phyloP scores from a whole-genome alignment of 2,888 invertebrate species.

The Cataglyphis albicans region DNA sequence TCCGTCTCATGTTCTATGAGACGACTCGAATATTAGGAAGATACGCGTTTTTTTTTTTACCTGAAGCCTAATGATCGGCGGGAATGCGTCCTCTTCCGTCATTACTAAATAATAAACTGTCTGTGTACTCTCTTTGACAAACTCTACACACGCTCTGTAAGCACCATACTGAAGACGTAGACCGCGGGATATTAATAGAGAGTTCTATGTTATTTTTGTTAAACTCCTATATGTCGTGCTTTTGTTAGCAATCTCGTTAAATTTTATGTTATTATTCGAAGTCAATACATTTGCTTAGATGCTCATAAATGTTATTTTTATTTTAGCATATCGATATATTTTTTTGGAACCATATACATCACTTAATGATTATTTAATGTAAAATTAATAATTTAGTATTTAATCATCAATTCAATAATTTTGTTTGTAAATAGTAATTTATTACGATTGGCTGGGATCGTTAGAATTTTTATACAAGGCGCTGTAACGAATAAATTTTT shows the following conservation, averaged over 20 bases:
- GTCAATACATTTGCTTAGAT: background rate
- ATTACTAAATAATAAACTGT: slow-evolving; percentile 80
- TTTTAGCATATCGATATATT: background rate
- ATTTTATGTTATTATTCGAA: slow-evolving; percentile 3
- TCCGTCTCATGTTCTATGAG: background rate
- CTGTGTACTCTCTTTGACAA: slow-evolving; percentile 76
- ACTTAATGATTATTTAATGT: background rate
- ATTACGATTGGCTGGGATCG: background rate
- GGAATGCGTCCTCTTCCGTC: slow-evolving; percentile 79
- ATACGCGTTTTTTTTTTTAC: slow-evolving; percentile 64
- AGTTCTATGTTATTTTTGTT: slow-evolving; percentile 70
- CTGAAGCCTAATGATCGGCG: slow-evolving; percentile 81
- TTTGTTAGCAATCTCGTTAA: slow-evolving; percentile 35
- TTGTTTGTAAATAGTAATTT: slow-evolving; percentile 23
- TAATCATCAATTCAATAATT: slow-evolving; percentile 2
- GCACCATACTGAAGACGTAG: slow-evolving; percentile 79
- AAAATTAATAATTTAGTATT: slow-evolving; percentile 3
- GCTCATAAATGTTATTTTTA: slow-evolving; percentile 11
- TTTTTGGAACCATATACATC: background rate
- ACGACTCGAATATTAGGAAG: slow-evolving; percentile 1
- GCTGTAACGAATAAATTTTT: background rate
- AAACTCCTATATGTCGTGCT: slow-evolving; percentile 61
- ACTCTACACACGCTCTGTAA: slow-evolving; percentile 76
- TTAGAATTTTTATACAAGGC: background rate
- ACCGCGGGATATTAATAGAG: slow-evolving; percentile 81